phyloP scores from a whole-genome alignment of 1,140 invertebrate genomes.

The Saxidomus purpurata region DNA sequence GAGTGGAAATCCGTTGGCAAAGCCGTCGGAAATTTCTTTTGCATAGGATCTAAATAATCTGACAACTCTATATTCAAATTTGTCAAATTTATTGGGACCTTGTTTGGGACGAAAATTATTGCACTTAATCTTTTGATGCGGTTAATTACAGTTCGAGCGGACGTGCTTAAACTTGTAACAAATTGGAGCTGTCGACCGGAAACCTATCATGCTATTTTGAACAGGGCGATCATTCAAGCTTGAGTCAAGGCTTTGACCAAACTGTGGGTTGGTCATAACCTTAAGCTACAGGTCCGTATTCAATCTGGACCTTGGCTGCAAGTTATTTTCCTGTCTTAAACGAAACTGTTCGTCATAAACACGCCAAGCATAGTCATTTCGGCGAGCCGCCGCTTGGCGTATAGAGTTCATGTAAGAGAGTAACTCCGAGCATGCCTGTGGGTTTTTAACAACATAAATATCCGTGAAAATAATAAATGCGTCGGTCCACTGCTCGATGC shows the following conservation, averaged over 20 bases:
- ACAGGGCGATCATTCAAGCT: not conserved
- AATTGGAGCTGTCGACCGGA: not conserved
- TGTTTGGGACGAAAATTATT: not conserved
- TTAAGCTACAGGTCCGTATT: not conserved
- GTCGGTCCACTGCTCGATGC: not conserved
- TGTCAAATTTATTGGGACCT: no score
- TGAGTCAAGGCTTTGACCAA: no score
- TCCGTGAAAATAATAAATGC: not conserved
- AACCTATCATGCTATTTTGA: not conserved
- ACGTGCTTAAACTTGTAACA: not conserved
- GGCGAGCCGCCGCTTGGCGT: not conserved
- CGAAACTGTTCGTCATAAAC: not conserved
- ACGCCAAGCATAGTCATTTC: not conserved
- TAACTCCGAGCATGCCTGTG: not conserved
- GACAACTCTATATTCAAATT: not conserved
- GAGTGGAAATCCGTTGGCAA: not conserved
- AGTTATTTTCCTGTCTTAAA: not conserved
- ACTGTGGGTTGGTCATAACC: not conserved
- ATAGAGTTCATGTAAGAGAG: not conserved
- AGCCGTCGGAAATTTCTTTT: not conserved
- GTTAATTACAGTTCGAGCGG: not conserved
- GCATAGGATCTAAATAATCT: not conserved
- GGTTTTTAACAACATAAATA: not conserved
- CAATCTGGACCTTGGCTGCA: not conserved
- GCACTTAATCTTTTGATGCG: not conserved